Evolutionary conservation across 1,140 invertebrate genomes (phyloP), one percentile per base, ranked within the genome.

Genomic region (Aporrectodea caliginosa): DNA sequence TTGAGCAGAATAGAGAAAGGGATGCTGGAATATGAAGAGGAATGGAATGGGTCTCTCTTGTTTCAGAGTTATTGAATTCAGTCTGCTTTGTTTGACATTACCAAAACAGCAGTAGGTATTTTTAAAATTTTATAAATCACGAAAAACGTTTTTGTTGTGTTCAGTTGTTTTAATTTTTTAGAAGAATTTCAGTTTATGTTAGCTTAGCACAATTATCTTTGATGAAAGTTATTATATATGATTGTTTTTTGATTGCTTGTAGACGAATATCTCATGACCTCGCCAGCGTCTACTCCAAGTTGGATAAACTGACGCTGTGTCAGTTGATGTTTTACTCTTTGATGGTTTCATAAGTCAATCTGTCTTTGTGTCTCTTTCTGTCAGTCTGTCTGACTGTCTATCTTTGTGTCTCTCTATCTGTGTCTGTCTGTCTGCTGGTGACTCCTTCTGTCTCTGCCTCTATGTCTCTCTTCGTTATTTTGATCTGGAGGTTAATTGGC

Each of bases 231-330:
- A 30, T 80, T 78, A 58, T 83, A 84, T 30, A 58, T 34, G 79
- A 12, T 29, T 2, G 68, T 22, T 71, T 72, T 68, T 75, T 43
- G 80, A 81, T 82, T 79, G 78, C 82, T 88, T 87, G 73, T 78
- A 95, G 95, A 89, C 92, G 93, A 83, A 96, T 99, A 82, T 96
- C 97, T 77, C 94, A 93, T 87, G 97, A 99, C 86, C 94, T 99
- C 80, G 93, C 93, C 71, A 96, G 94, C 85, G 98, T 97, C 34
- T 99, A 96, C 90, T 92, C 94, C 34, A 99, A 99, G 89, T 89
- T 99, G 84, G 97, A 99, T 88, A 98, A 99, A 89, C 90, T 99
- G 75, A 95, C 97, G 69, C 88, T 97, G 84, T 91, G 95, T 97
- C 92, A 93, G 93, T 88, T 75, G 71, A 29, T 30, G 33, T 16